Conservation (phyloP, 1,140 invertebrate species). For the Mamestra configurata region DNA sequence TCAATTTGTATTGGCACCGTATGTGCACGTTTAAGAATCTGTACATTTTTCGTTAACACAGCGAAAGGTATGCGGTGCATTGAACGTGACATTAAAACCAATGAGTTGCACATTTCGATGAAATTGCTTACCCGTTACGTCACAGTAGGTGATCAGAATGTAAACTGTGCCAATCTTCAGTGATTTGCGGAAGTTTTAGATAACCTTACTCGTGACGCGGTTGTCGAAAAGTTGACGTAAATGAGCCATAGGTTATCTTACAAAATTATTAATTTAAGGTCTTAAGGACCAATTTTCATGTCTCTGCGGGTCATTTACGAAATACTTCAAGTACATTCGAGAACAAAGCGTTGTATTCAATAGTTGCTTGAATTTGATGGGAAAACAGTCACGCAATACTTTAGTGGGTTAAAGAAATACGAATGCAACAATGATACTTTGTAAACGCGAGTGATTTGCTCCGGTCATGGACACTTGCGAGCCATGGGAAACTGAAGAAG, state of each 20-base stretch:
- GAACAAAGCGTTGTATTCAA: conserved; percentile 16
- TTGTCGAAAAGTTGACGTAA: background rate
- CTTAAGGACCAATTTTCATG: no score
- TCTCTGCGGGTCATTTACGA: background rate
- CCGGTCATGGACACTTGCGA: conserved; percentile 41
- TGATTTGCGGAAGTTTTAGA: conserved; percentile 1
- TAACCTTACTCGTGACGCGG: background rate
- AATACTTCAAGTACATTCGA: background rate
- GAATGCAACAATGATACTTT: conserved; percentile 46
- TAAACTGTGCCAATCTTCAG: conserved; percentile 5
- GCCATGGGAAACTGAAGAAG: conserved; percentile 29
- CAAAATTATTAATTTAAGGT: no score
- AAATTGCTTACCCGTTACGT: conserved; percentile 33
- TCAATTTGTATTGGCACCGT: background rate
- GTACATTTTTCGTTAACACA: conserved; percentile 34
- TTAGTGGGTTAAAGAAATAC: conserved; percentile 45
- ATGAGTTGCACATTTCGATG: conserved; percentile 50
- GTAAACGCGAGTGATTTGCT: conserved; percentile 32
- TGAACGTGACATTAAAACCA: conserved; percentile 55
- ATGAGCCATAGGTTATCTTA: no score
- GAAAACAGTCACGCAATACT: conserved; percentile 49
- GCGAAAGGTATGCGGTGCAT: conserved; percentile 31
- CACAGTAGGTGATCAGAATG: conserved; percentile 31
- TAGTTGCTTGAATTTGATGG: conserved; percentile 38
- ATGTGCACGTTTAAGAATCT: conserved; percentile 16